A percentile compares a stretch with the other conserved stretches of the same genome.
phyloP scores from a whole-genome alignment of 2,888 invertebrate genomes.

The Formica aserva region DNA sequence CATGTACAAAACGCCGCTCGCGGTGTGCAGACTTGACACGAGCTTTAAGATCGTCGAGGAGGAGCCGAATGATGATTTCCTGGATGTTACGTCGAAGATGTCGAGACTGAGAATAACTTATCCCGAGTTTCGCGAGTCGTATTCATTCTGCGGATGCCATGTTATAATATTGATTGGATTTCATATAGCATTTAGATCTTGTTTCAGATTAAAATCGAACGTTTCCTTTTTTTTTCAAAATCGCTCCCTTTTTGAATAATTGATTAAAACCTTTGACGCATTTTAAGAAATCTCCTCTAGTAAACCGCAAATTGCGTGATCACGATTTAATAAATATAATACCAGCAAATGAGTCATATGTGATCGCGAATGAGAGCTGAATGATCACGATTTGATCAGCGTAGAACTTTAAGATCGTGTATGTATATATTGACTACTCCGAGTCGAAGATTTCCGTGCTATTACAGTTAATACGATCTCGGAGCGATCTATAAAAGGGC shows the following conservation, averaged over 20 bases:
- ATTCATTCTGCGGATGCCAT: neutral
- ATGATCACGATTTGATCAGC: slow-evolving; percentile 67
- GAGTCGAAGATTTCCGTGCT: slow-evolving; percentile 74
- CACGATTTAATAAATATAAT: slow-evolving; percentile 66
- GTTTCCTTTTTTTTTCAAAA: neutral
- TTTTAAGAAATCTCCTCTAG: neutral
- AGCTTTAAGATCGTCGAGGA: slow-evolving; percentile 64
- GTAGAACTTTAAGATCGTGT: slow-evolving; percentile 1
- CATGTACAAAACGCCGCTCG: slow-evolving; percentile 15
- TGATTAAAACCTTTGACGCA: neutral
- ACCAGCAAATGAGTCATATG: slow-evolving; percentile 41
- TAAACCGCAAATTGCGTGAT: neutral
- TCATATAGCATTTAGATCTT: neutral
- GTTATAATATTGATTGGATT: neutral
- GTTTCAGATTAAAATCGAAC: neutral
- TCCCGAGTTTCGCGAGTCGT: neutral
- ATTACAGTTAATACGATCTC: slow-evolving; percentile 82
- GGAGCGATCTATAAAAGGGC: slow-evolving; percentile 57
- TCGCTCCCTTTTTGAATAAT: neutral
- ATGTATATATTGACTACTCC: slow-evolving; percentile 56
- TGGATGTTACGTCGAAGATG: slow-evolving; percentile 40
- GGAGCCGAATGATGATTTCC: slow-evolving; percentile 62
- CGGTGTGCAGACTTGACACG: slow-evolving; percentile 65
- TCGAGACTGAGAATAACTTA: neutral
- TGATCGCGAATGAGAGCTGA: slow-evolving; percentile 52